Evolutionary conservation across 1,140 invertebrate genomes (phyloP).

Genomic region (Drosophila bocqueti): DNA sequence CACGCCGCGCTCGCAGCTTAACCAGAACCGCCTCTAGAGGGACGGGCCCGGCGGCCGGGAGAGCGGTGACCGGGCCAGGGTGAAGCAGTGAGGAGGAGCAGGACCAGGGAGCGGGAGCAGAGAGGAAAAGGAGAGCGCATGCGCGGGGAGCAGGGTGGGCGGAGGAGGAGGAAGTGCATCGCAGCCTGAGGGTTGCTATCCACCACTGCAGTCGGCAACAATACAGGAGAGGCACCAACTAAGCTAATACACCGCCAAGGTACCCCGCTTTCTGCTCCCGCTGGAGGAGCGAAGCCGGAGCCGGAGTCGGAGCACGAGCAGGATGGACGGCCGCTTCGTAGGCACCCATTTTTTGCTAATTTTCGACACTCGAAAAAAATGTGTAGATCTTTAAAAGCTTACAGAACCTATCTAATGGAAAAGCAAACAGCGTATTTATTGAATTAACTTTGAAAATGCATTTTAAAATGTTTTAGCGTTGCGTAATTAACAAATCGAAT

Average conservation of each 20-base stretch:
- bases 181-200: conserved; percentile 61
- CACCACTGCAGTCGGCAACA: conserved; percentile 35
- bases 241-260: conserved; percentile 11
- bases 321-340: conserved; percentile 15
- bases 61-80: conserved; percentile 50
- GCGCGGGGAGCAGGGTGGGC: conserved; percentile 17
- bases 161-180: conserved; percentile 34
- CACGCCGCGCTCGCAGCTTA: conserved; percentile 80
- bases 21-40: conserved; percentile 82
- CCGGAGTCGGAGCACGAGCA: conserved; percentile 14
- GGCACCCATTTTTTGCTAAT: conserved; percentile 65
- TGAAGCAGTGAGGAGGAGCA: conserved; percentile 39
- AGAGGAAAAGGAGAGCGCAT: conserved; percentile 10
- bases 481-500: conserved; percentile 57
- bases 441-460: conserved; percentile 80
- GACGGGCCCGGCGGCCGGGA: conserved; percentile 41
- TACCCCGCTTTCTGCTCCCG: conserved; percentile 12
- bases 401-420: conserved; percentile 53
- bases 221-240: conserved; percentile 11
- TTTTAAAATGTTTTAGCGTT: conserved; percentile 81
- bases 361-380: conserved; percentile 71
- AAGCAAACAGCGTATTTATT: conserved; percentile 61
- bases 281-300: background rate
- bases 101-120: background rate
- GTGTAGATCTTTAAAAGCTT: conserved; percentile 78